Evolutionary conservation across 92 coral and sea anemone genomes (phyloP), one percentile per base, ranked within the genome.

Genomic region (Micromussa lordhowensis): DNA sequence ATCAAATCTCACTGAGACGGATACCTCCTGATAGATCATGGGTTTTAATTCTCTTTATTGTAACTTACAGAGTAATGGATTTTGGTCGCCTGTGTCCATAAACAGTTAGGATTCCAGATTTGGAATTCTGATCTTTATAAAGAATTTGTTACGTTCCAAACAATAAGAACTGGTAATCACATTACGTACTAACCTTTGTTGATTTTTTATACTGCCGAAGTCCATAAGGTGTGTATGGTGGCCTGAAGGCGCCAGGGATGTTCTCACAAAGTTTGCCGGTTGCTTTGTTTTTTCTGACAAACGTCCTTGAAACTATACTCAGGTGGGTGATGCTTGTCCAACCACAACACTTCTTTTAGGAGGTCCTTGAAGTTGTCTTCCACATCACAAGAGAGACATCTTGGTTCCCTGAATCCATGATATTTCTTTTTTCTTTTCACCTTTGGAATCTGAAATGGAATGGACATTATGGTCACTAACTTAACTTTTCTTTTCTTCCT

Each of bases 401-500:
- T 71, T 34, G 76, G 76, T 71, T 71, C 38, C 76, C 76, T 71
- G 34, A 32, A 71, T 71, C 29, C 76, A 71, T 18, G 76, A 21
- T 71, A 11, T 71, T 32, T 28, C 48, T 71, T 71, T 71, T 32
- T 32, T 71, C 76, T 71, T 71, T 71, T 71, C 12, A 71, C 22
- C 76, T 71, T 71, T 71, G 34, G 76, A 71, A 71, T 71, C 76
- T 71, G 38, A 22, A 71, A 71, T 18, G 76, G 38, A 71, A 19
- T 5, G 76, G 38, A 71, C 76, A 71, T 71, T 71, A 71, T 71
- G 76, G 76, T 71, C 34, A 26, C 76, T 71, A 71, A 71, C 12
- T 71, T 71, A 71, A 71, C 76, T 71, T 71, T 71, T 71, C 76
- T 71, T 71, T 71, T 18, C 76, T 71, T 71, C 66, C 66, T 59